Conservation (phyloP, 2,797 vertebrate genomes). For the Danio choprae region DNA sequence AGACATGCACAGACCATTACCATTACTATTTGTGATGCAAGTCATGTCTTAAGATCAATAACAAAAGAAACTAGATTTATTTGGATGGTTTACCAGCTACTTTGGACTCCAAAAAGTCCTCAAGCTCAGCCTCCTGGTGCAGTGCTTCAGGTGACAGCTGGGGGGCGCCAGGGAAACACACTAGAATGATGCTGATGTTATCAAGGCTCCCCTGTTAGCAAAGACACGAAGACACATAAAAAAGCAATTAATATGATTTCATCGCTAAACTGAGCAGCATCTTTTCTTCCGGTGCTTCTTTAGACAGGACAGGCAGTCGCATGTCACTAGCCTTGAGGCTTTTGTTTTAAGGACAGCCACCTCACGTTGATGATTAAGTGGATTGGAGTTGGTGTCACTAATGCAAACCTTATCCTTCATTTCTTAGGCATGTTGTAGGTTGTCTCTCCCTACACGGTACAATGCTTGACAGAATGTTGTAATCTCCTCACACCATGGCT, state of each 20-base stretch:
- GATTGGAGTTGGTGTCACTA: slow-evolving; percentile 13
- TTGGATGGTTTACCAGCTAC: slow-evolving; percentile 75
- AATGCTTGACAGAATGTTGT: slow-evolving; percentile 45
- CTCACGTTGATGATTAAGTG: slow-evolving; percentile 31
- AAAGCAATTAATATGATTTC: neutral
- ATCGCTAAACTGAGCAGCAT: neutral
- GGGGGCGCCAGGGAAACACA: slow-evolving; percentile 85
- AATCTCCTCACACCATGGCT: slow-evolving; percentile 44
- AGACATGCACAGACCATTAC: neutral
- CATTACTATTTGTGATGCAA: neutral
- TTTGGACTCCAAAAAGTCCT: slow-evolving; percentile 80
- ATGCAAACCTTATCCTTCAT: slow-evolving; percentile 15
- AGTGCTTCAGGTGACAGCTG: slow-evolving; percentile 81
- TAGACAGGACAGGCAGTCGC: neutral
- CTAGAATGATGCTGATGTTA: slow-evolving; percentile 86
- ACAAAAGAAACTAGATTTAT: neutral
- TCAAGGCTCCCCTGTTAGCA: slow-evolving; percentile 83
- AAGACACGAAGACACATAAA: slow-evolving; percentile 48
- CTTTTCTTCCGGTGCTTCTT: slow-evolving; percentile 11
- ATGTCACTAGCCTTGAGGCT: neutral
- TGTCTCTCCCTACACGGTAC: slow-evolving; percentile 7
- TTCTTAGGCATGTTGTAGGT: slow-evolving; percentile 17
- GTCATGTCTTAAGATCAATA: neutral
- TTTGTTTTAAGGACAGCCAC: slow-evolving; percentile 4
- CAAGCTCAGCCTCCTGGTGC: slow-evolving; percentile 79